phyloP scores from a whole-genome alignment of 53 echinoderm and acorn worm species.

The Hippasteria phrygiana region DNA sequence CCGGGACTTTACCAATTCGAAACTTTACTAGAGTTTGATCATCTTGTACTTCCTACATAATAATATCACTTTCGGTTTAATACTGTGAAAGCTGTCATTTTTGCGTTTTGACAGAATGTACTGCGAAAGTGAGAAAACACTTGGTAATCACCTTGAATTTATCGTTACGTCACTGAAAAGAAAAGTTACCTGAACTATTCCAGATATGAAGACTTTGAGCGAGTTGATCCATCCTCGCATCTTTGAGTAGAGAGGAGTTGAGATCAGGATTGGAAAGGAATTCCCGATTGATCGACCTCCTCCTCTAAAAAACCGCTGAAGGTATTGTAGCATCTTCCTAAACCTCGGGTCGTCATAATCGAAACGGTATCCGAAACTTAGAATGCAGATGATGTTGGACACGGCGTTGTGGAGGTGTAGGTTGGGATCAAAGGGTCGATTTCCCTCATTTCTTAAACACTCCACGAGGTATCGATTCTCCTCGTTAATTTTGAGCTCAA shows the following conservation, averaged over 20 bases:
- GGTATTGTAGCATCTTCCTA: background rate
- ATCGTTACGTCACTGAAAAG: too few relatives aligned
- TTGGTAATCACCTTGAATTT: too few relatives aligned
- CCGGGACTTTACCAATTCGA: too few relatives aligned
- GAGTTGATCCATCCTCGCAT: background rate
- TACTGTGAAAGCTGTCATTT: too few relatives aligned
- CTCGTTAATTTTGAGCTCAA: constrained; percentile 76
- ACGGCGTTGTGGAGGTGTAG: constrained; percentile 58
- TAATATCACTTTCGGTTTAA: too few relatives aligned
- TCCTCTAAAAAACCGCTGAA: background rate
- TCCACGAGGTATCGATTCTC: constrained; percentile 72
- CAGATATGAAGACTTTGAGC: background rate
- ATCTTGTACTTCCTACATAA: too few relatives aligned
- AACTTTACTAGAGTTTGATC: too few relatives aligned
- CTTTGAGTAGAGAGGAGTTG: background rate
- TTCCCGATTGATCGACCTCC: background rate
- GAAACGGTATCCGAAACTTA: constrained; percentile 73
- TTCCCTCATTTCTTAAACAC: constrained; percentile 32
- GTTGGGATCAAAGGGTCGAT: constrained; percentile 58
- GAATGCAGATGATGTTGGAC: constrained; percentile 79
- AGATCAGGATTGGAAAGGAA: background rate
- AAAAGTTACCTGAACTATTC: constrained; percentile 13
- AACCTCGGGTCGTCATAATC: constrained; percentile 41
- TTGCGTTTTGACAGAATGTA: too few relatives aligned
- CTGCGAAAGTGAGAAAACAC: too few relatives aligned